A percentile compares a stretch with the other conserved stretches of the same genome.
These are phyloP conservation scores for Propithecus deckenii DNA, from an alignment of 2,797 vertebrate species.

Conservation along the genomic window DNA sequence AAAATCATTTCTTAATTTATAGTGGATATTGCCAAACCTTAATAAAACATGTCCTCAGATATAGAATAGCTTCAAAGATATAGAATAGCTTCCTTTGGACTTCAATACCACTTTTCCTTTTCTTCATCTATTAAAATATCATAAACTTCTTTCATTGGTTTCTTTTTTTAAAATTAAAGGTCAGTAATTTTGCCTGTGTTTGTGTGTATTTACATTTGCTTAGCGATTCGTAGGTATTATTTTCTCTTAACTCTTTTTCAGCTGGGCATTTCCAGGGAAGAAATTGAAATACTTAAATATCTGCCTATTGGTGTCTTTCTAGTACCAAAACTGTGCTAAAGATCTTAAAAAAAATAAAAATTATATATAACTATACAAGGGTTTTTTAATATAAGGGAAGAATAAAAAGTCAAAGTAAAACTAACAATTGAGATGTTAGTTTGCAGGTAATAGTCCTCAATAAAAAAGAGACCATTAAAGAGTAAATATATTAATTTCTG, in stretches of 20 bases:
- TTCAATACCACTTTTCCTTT: neutral
- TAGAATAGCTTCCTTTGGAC: neutral
- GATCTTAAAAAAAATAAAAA: neutral
- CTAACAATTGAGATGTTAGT: rapidly evolving
- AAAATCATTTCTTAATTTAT: neutral
- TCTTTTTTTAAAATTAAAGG: neutral
- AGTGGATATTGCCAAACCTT: neutral
- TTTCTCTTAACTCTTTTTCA: neutral
- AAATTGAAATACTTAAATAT: neutral
- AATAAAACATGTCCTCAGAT: neutral
- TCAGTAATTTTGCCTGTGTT: neutral
- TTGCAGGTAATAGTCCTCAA: neutral
- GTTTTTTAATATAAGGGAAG: neutral
- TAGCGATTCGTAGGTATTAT: neutral
- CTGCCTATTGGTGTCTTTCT: neutral
- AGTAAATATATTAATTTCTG: neutral
- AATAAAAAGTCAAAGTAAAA: neutral
- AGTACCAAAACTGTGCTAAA: neutral
- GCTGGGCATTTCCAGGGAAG: rapidly evolving
- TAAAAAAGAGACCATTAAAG: neutral
- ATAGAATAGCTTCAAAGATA: neutral
- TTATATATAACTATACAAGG: neutral
- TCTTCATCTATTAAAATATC: neutral
- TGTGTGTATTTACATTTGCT: rapidly evolving
- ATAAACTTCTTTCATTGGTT: neutral